Conservation (phyloP, 2,113 vertebrate genomes). For the Gorsachius goisagi region DNA sequence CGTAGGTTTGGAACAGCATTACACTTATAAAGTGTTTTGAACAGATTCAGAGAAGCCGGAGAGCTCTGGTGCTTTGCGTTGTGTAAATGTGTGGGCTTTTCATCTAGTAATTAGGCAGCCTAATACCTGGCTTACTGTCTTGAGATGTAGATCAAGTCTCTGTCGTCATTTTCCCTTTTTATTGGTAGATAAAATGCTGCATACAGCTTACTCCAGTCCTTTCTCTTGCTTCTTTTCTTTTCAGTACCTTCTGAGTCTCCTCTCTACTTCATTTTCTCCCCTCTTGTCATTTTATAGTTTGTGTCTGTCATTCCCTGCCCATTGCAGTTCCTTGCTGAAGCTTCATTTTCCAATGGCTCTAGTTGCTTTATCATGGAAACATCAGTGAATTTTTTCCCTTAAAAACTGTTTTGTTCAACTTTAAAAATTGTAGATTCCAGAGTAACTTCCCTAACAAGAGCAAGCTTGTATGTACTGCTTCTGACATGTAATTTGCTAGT, state of each 20-base stretch:
- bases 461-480: not conserved
- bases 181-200: not conserved
- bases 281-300: not conserved
- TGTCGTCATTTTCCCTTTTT: not conserved
- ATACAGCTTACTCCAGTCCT: not conserved
- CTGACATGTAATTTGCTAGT: not conserved
- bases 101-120: not conserved
- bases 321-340: not conserved
- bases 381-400: not conserved
- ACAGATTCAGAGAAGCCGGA: not conserved
- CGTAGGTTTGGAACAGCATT: not conserved
- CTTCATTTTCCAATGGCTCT: not conserved
- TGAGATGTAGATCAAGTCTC: not conserved
- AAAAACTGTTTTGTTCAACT: not conserved
- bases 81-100: not conserved
- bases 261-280: not conserved
- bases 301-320: not conserved
- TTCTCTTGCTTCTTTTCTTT: not conserved
- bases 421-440: not conserved
- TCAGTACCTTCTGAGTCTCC: not conserved
- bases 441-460: not conserved
- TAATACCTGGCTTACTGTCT: not conserved
- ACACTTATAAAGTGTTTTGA: not conserved
- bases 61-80: not conserved
- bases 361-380: not conserved